Evolutionary conservation across 2,113 vertebrate genomes (phyloP).

Genomic region (Albula goreensis): DNA sequence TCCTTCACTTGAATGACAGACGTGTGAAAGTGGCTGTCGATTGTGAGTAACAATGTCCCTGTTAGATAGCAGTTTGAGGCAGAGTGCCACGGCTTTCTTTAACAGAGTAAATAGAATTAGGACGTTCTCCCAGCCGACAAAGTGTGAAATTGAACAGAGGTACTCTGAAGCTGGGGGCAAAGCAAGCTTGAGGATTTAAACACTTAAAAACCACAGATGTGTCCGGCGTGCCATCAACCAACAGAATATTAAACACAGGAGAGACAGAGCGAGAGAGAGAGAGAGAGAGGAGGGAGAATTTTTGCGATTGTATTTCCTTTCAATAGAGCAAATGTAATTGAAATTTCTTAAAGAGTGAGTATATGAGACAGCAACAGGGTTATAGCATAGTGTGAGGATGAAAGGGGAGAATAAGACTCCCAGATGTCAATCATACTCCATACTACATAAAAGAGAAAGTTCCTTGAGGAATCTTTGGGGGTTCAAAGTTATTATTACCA

Average conservation of each 20-base stretch:
- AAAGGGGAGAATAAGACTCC: no score
- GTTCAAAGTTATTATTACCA: no score
- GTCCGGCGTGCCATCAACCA: constrained; percentile 32
- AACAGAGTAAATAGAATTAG: constrained; percentile 70
- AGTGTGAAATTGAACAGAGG: constrained; percentile 70
- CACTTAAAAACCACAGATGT: constrained; percentile 30
- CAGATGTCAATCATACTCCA: no score
- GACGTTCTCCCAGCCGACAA: constrained; percentile 59
- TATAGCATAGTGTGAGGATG: no score
- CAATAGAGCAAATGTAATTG: no score
- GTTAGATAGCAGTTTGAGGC: not conserved
- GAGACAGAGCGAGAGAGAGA: constrained; percentile 45
- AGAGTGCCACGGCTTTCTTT: constrained; percentile 51
- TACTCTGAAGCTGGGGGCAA: constrained; percentile 52
- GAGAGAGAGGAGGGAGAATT: constrained; percentile 1
- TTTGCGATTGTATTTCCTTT: no score
- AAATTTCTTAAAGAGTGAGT: no score
- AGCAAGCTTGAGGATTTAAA: constrained; percentile 58
- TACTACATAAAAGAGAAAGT: no score
- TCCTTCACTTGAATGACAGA: not conserved
- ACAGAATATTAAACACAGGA: constrained; percentile 57
- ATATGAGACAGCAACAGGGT: no score
- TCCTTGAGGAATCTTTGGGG: no score
- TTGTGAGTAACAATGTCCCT: not conserved
- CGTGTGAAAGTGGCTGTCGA: not conserved